These are phyloP conservation scores for Ephialtes manifestator DNA, from an alignment of 2,888 invertebrate genomes.

Conservation along the genomic window DNA sequence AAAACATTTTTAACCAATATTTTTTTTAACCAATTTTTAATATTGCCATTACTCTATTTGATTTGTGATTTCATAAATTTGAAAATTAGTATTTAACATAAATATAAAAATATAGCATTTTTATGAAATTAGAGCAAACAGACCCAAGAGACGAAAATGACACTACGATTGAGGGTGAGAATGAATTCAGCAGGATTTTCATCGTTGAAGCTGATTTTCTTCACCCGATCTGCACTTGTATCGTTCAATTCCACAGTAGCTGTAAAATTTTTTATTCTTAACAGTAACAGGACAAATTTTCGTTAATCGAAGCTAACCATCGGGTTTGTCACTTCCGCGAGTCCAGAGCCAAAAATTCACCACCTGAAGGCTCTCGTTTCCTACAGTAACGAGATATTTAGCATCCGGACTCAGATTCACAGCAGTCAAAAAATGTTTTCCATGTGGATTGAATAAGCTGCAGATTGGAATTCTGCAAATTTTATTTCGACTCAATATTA, in stretches of 20 bases:
- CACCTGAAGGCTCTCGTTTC: slow-evolving; percentile 85
- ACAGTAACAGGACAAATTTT: neutral
- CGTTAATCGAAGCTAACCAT: slow-evolving; percentile 85
- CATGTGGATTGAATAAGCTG: slow-evolving; percentile 88
- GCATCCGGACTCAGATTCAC: slow-evolving; percentile 88
- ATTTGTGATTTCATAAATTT: no score
- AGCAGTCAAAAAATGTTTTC: slow-evolving; percentile 83
- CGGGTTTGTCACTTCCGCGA: slow-evolving; percentile 86
- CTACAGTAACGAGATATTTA: slow-evolving; percentile 88
- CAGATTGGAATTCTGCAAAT: slow-evolving; percentile 86
- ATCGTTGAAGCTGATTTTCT: slow-evolving; percentile 84
- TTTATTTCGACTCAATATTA: neutral
- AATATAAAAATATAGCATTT: no score
- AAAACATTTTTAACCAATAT: neutral
- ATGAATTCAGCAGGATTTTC: slow-evolving; percentile 84
- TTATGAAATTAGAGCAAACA: slow-evolving; percentile 42
- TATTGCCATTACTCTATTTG: no score
- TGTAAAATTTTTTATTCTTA: slow-evolving; percentile 52
- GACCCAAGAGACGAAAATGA: slow-evolving; percentile 85
- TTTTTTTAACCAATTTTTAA: neutral
- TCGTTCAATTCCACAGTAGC: slow-evolving; percentile 71
- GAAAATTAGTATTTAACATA: no score
- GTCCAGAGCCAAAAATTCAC: slow-evolving; percentile 90
- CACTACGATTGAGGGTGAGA: slow-evolving; percentile 84
- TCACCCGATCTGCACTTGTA: slow-evolving; percentile 70